Base-by-base conservation (phyloP, 2,888 invertebrate species). In the Hypercompe scribonia region DNA sequence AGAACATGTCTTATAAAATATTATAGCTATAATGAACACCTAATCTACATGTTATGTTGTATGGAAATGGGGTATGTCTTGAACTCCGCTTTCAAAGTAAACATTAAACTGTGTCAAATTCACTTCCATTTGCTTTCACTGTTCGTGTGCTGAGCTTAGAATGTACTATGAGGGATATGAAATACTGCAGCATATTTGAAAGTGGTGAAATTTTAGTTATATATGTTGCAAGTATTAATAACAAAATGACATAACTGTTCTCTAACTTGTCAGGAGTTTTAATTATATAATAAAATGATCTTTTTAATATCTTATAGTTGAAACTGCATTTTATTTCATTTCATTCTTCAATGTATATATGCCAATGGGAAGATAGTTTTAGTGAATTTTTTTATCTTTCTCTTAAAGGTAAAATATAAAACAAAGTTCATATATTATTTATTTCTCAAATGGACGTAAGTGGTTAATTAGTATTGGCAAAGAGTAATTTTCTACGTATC, bases 91-190 rank as follows among this genome's bases (percentile, higher is more conserved):
- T 77, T 80, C 78, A 79, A 84, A 80, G 84, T 79, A 83, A 86
- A 87, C 81, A 87, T 87, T 84, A 80, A 79, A 83, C 80, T 84
- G 81, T 81, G 77, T 81, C 81, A 81, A 81, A 83, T 84, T 82
- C 80, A 83, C 81, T 83, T 79, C 79, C 80, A 84, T 85, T 86
- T 83, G 79, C 82, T 81, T 80, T 78, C 79, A 74, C 76, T 79
- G 79, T 80, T 74, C 65, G 21, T 61, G 18, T 61, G 31, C 31
- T 50, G n/a, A 46, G 66, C 76, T 77, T 70, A 66, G 79, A 83
- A 31, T 70, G 33, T 68, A n/a, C 31, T 61, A 36, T 7, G 68
- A 72, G 50, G 71, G 66, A 71, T 72, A 75, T 71, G 67, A 33
- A 64, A 68, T 70, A 63, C 71, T 66, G 36, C 46, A 3, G 50